A percentile compares a stretch with the other conserved stretches of the same genome.
phyloP scores from a whole-genome alignment of 2,113 vertebrate genomes.

The Eclectus roratus region DNA sequence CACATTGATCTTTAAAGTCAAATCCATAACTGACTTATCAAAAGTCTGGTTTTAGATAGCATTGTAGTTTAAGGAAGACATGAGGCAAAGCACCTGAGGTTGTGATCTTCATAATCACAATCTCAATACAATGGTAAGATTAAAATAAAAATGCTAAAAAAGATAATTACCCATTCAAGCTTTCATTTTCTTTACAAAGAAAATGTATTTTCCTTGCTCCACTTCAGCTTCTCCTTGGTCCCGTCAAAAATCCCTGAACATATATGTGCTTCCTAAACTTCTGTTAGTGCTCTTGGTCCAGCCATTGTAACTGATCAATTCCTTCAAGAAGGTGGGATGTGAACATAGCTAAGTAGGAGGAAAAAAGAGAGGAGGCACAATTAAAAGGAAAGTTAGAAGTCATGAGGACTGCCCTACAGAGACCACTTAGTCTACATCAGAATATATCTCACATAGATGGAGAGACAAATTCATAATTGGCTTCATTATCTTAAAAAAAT shows the following conservation, averaged over 20 bases:
- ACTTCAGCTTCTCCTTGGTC: accelerated
- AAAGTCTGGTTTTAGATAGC: background rate
- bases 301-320: background rate
- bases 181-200: background rate
- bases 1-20: background rate
- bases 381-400: background rate
- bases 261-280: background rate
- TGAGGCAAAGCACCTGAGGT: background rate
- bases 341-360: background rate
- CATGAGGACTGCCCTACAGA: background rate
- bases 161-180: accelerated
- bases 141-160: background rate
- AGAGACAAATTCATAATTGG: background rate
- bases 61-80: background rate
- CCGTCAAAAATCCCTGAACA: background rate
- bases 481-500: background rate
- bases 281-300: background rate
- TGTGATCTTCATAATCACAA: background rate
- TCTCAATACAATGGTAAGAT: background rate
- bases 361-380: background rate
- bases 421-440: background rate
- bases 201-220: background rate
- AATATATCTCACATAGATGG: background rate
- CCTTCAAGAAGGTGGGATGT: background rate
- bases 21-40: background rate